These are phyloP conservation scores for Procambarus virginalis DNA, from an alignment of 1,140 invertebrate genomes.

Conservation along the genomic window DNA sequence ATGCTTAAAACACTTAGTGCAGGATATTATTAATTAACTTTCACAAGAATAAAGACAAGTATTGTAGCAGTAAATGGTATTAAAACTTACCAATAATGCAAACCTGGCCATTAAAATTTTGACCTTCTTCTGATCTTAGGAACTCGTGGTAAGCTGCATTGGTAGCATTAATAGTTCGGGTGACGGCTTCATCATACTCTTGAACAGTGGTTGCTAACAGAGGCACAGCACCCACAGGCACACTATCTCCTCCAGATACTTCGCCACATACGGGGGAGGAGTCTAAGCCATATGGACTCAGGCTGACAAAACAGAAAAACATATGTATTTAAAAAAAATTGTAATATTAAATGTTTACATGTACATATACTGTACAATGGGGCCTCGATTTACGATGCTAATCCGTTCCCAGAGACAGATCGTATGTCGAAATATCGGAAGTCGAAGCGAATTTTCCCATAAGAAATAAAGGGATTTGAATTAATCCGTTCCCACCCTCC, in stretches of 20 bases:
- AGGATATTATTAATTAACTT: too few species aligned
- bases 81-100: slow-evolving; percentile 78
- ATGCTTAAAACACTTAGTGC: too few species aligned
- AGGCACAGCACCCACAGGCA: slow-evolving; percentile 95
- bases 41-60: too few species aligned
- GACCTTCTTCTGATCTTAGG: slow-evolving; percentile 91
- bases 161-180: slow-evolving; percentile 84
- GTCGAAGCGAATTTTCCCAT: too few species aligned
- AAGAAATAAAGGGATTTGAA: too few species aligned
- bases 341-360: background rate
- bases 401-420: too few species aligned
- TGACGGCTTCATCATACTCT: slow-evolving; percentile 91
- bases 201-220: slow-evolving; percentile 89
- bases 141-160: slow-evolving; percentile 95
- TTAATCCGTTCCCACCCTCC: too few species aligned
- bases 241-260: slow-evolving; percentile 76
- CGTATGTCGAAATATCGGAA: too few species aligned
- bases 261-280: slow-evolving; percentile 89
- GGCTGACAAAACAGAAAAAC: slow-evolving; percentile 77
- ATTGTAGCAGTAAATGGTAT: background rate
- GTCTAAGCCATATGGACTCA: slow-evolving; percentile 96
- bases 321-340: slow-evolving; percentile 55
- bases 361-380: too few species aligned
- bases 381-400: too few species aligned
- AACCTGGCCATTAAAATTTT: slow-evolving; percentile 92